Conservation (phyloP, 2,888 invertebrate genomes). For the Eugnorisma glareosa region DNA sequence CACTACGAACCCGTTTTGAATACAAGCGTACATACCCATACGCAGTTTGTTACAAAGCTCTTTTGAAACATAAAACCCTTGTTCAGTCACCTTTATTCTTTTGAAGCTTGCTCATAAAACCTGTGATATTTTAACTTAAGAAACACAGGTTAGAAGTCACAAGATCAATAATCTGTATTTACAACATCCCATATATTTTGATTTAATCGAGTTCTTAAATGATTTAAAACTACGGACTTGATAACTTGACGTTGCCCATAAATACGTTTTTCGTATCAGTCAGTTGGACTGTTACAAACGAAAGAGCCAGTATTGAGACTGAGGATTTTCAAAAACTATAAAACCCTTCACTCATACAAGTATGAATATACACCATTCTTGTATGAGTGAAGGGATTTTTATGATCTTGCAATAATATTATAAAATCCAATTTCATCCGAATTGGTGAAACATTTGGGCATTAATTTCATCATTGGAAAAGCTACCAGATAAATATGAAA, state of each 20-base stretch:
- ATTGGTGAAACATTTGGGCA: neutral
- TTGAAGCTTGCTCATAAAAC: conserved; percentile 57
- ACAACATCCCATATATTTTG: neutral
- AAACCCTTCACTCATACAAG: neutral
- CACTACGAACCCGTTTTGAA: conserved; percentile 59
- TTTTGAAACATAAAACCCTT: conserved; percentile 76
- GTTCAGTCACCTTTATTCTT: conserved; percentile 70
- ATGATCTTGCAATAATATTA: conserved; percentile 8
- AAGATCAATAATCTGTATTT: conserved; percentile 11
- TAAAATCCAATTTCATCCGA: neutral
- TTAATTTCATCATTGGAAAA: neutral
- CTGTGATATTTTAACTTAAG: conserved; percentile 47
- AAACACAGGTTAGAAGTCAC: conserved; percentile 31
- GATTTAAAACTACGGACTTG: neutral
- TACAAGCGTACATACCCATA: conserved; percentile 54
- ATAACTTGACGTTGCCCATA: neutral
- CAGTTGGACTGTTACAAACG: neutral
- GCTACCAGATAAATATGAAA: conserved; percentile 19
- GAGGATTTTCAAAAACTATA: neutral
- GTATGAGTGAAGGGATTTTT: too few relatives aligned
- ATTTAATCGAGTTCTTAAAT: neutral
- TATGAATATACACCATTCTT: too few relatives aligned
- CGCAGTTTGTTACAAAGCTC: conserved; percentile 72
- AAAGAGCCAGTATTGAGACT: neutral
- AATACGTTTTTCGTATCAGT: neutral